These are phyloP conservation scores for Austrolebias charrua DNA, from an alignment of 2,797 vertebrate genomes.

Conservation along the genomic window DNA sequence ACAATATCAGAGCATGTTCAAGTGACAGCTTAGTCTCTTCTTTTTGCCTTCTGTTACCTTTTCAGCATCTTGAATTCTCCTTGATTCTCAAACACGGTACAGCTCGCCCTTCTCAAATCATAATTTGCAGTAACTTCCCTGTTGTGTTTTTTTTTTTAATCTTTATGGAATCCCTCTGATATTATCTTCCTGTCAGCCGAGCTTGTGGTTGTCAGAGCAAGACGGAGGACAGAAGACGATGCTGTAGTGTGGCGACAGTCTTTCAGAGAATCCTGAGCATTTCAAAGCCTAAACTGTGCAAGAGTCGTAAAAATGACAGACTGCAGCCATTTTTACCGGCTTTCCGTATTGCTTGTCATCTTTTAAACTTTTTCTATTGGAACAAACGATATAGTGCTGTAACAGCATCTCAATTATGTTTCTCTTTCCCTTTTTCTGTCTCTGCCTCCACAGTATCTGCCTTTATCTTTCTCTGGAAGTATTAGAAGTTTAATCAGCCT, in stretches of 20 bases:
- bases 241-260: constrained; percentile 37
- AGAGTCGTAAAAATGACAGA: constrained; percentile 52
- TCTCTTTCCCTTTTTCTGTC: constrained; percentile 22
- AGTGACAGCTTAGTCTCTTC: constrained; percentile 32
- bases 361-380: constrained; percentile 19
- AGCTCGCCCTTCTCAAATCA: constrained; percentile 22
- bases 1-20: constrained; percentile 1
- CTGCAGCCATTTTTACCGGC: constrained; percentile 36
- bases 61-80: constrained; percentile 19
- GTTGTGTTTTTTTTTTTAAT: constrained; percentile 50
- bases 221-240: constrained; percentile 29
- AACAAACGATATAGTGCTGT: constrained; percentile 5
- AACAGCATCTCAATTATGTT: constrained; percentile 38
- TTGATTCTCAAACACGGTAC: constrained; percentile 29
- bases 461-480: constrained; percentile 57
- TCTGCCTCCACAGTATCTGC: constrained; percentile 47
- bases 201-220: constrained; percentile 47
- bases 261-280: constrained; percentile 40
- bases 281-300: constrained; percentile 52
- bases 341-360: constrained; percentile 23
- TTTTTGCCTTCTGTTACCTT: constrained; percentile 26
- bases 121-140: constrained; percentile 35
- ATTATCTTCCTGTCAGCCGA: constrained; percentile 53
- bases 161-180: constrained; percentile 63
- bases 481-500: constrained; percentile 70